Percentiles rank a stretch among this genome's conserved stretches.
Conservation (phyloP, 2,888 invertebrate species). For the Anagyrus pseudococci region DNA sequence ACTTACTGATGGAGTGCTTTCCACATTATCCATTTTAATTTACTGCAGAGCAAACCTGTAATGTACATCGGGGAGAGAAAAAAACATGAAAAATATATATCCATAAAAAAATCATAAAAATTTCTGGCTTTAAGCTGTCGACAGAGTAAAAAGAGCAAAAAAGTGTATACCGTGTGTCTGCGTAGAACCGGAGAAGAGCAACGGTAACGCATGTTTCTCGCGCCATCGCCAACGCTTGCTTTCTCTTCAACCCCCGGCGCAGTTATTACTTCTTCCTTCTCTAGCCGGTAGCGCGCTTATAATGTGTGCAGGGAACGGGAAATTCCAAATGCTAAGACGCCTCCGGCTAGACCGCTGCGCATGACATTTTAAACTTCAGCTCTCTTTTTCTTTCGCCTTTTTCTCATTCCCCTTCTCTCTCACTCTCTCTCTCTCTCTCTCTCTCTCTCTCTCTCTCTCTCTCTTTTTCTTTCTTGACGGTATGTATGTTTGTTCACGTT, state of each 20-base stretch:
- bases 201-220: conserved; percentile 2
- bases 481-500: conserved; percentile 10
- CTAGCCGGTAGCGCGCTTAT: conserved; percentile 2
- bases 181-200: not conserved
- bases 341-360: conserved; percentile 38
- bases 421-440: conserved; percentile 3
- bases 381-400: conserved; percentile 4
- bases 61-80: not conserved
- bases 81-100: not conserved
- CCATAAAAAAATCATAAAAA: not conserved
- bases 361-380: conserved; percentile 38
- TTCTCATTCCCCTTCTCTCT: no score
- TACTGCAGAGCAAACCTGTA: no score
- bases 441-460: not conserved
- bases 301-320: conserved; percentile 15
- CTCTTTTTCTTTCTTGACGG: not conserved
- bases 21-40: no score
- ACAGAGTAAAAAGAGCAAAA: not conserved
- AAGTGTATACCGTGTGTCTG: not conserved
- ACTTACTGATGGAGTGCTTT: no score
- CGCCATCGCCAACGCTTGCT: conserved; percentile 17
- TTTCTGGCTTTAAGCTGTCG: no score
- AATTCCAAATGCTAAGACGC: conserved; percentile 40
- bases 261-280: conserved; percentile 22
- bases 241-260: not conserved